Base-by-base conservation (phyloP, 2,888 invertebrate genomes). In the Dolichomitus sp. region DNA sequence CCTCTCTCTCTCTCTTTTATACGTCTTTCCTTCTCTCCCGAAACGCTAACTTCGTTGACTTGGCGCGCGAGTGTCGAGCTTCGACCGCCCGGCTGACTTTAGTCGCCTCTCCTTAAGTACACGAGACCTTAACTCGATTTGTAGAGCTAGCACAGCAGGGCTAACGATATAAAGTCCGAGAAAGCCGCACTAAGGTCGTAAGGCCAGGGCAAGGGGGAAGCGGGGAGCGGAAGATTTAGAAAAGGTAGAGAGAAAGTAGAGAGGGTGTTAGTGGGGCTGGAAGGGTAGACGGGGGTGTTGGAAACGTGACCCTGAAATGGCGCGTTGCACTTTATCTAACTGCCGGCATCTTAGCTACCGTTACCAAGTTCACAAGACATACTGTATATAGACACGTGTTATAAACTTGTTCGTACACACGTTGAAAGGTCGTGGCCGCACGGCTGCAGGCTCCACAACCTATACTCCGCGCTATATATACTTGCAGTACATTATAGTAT, bases 291-390 rank as follows among this genome's bases (percentile, higher is more conserved):
- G 27, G n/a, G 57, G 57, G 17, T 19, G 52, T 42, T 61, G 11
- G 76, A 40, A 61, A 74, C 70, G 74, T 79, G 82, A 75, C 82
- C 82, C 66, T 82, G 82, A 82, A 75, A 70, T 66, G 59, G 82
- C 82, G 59, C 82, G 82, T 82, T 82, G 79, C 74, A 79, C 82
- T 79, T 82, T 52, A 69, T 73, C 70, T 70, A 65, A 66, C 72
- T 33, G 40, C 27, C 66, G 50, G 77, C 40, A 48, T 78, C 82
- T 82, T 75, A 75, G 65, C 59, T 40, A 19, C 52, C 11, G 33
- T 57, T 11, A 30, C 70, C 75, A 79, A 82, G 79, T 79, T 82
- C 79, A 82, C 82, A n/a, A 66, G 59, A 66, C 52, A 45, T 54
- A 45, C 72, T 61, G 30, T 73, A 65, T 37, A 52, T 40, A 27